Conservation (phyloP, 2,888 invertebrate species). For the Iphiclides podalirius region DNA sequence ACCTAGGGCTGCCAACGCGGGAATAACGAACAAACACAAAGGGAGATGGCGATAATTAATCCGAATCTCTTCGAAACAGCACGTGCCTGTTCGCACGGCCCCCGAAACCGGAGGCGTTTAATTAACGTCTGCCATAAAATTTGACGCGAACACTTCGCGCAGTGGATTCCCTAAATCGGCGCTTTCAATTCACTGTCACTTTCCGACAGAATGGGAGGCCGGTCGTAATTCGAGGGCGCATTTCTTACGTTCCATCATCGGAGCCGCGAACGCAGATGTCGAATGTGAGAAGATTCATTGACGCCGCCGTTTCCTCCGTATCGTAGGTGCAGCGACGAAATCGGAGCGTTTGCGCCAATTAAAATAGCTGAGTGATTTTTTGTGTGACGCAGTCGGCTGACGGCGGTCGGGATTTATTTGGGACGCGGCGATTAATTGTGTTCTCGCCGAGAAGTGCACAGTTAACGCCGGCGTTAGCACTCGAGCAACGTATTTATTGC, state of each 20-base stretch:
- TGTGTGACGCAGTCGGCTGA: slow-evolving; percentile 58
- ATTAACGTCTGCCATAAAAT: slow-evolving; percentile 53
- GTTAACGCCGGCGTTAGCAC: slow-evolving; percentile 63
- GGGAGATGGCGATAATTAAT: slow-evolving; percentile 61
- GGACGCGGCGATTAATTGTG: slow-evolving; percentile 67
- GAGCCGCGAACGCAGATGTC: slow-evolving; percentile 45
- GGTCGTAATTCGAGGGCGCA: neutral
- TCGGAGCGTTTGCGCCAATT: slow-evolving; percentile 71
- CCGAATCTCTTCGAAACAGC: slow-evolving; percentile 56
- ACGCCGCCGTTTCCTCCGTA: slow-evolving; percentile 46
- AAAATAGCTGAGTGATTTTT: slow-evolving; percentile 74
- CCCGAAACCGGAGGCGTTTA: slow-evolving; percentile 55
- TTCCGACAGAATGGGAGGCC: neutral
- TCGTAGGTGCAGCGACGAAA: slow-evolving; percentile 39
- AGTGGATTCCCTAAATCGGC: slow-evolving; percentile 36
- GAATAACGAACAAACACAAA: slow-evolving; percentile 52
- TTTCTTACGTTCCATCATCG: slow-evolving; percentile 16
- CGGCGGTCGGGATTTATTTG: slow-evolving; percentile 66
- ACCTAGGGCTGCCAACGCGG: slow-evolving; percentile 32
- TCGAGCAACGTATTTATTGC: slow-evolving; percentile 69
- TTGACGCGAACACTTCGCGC: slow-evolving; percentile 48
- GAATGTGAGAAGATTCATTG: slow-evolving; percentile 55
- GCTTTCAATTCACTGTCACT: slow-evolving; percentile 7
- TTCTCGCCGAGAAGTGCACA: slow-evolving; percentile 58
- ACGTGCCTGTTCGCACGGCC: slow-evolving; percentile 54